Percentiles rank a stretch among this genome's conserved stretches.
Conservation (phyloP, 2,797 vertebrate genomes). For the Lagodon rhomboides region DNA sequence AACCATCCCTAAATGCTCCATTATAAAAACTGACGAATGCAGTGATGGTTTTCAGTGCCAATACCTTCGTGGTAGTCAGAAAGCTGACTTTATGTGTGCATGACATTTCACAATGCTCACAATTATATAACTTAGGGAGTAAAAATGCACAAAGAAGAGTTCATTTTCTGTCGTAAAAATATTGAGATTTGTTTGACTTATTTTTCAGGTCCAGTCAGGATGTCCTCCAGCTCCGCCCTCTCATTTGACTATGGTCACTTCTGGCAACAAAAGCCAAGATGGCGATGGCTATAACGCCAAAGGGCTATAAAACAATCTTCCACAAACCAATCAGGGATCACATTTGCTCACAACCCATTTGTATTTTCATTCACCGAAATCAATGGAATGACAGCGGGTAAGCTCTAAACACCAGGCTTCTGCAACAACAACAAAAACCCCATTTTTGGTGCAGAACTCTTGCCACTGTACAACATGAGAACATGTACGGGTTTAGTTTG, state of each 20-base stretch:
- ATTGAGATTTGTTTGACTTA: neutral
- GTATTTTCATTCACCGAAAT: neutral
- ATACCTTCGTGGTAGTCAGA: slow-evolving; percentile 24
- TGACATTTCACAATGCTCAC: neutral
- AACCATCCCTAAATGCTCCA: neutral
- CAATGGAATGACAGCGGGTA: too few relatives aligned
- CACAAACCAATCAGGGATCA: too few relatives aligned
- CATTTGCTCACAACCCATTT: neutral
- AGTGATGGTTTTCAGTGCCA: slow-evolving; percentile 5
- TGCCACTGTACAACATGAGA: neutral
- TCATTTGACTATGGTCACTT: too few relatives aligned
- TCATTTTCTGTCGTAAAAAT: neutral
- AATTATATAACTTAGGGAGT: neutral
- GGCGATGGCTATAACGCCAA: too few relatives aligned
- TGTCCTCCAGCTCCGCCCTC: too few relatives aligned
- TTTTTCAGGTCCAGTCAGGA: neutral
- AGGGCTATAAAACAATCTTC: too few relatives aligned
- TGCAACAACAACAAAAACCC: neutral
- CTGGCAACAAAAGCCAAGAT: too few relatives aligned
- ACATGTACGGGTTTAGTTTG: neutral
- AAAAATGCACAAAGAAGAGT: neutral
- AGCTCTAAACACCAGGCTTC: neutral
- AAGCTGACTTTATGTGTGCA: neutral
- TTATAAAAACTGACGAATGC: slow-evolving; percentile 14
- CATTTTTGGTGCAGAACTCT: neutral